A percentile compares a stretch with the other conserved stretches of the same genome.
These are phyloP conservation scores for Glossosoma conforme DNA, from an alignment of 1,140 invertebrate species.

Conservation along the genomic window DNA sequence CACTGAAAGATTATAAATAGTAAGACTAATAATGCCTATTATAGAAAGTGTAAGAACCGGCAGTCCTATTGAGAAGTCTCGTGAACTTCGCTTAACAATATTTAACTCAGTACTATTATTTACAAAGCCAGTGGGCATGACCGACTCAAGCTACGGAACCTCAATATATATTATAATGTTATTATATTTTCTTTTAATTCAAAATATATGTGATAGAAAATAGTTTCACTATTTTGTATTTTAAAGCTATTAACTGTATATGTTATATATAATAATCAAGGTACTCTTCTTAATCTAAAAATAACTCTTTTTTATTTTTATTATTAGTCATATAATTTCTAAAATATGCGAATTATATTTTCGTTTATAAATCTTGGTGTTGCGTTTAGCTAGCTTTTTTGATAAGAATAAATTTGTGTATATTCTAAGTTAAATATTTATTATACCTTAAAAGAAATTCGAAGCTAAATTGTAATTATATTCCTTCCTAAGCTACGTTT, in stretches of 20 bases:
- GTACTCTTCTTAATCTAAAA: constrained; percentile 32
- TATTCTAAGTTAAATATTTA: constrained; percentile 10
- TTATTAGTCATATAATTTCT: constrained; percentile 14
- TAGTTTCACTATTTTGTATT: constrained; percentile 31
- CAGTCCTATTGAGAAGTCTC: too few species aligned
- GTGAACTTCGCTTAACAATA: too few species aligned
- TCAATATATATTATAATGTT: constrained; percentile 1
- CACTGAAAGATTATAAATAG: too few species aligned
- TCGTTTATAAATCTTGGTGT: constrained; percentile 33
- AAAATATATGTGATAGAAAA: constrained; percentile 33
- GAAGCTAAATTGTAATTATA: constrained; percentile 26
- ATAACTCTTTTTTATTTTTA: constrained; percentile 24
- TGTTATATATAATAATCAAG: constrained; percentile 29
- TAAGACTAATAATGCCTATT: too few species aligned
- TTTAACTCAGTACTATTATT: too few species aligned
- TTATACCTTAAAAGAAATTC: constrained; percentile 22
- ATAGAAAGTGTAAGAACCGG: too few species aligned
- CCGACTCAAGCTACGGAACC: not conserved
- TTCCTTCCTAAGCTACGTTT: constrained; percentile 1
- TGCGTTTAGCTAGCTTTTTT: constrained; percentile 32
- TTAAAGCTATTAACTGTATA: constrained; percentile 32
- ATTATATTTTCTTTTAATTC: constrained; percentile 24
- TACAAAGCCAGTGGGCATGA: too few species aligned
- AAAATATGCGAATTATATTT: constrained; percentile 30
- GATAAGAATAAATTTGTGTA: constrained; percentile 20